Evolutionary conservation across 2,797 vertebrate genomes (phyloP).

Genomic region (Sarcophilus harrisii): DNA sequence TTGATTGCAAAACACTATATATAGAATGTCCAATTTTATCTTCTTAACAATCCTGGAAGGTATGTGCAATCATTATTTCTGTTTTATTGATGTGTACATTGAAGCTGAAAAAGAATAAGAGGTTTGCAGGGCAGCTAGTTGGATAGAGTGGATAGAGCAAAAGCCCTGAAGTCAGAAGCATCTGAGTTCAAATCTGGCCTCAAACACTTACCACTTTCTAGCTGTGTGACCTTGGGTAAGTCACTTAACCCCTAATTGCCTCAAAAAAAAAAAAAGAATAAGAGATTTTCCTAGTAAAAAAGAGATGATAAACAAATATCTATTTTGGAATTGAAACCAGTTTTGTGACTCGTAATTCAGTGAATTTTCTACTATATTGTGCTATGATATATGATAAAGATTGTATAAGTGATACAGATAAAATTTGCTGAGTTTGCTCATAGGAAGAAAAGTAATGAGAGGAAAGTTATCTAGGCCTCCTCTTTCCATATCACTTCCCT

Average conservation of each 20-base stretch:
- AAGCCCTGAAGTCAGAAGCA: too few species aligned
- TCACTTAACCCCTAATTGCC: too few species aligned
- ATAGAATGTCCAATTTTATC: background rate
- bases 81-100: background rate
- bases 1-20: background rate
- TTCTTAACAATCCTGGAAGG: background rate
- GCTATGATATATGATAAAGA: background rate
- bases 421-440: background rate
- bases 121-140: too few species aligned
- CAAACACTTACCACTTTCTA: too few species aligned
- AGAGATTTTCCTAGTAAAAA: background rate
- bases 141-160: too few species aligned
- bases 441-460: background rate
- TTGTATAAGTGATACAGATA: background rate
- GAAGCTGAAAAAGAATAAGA: background rate
- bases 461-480: background rate
- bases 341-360: background rate
- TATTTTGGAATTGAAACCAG: background rate
- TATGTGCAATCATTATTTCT: background rate
- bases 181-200: too few species aligned
- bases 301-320: background rate
- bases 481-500: background rate
- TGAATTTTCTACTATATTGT: background rate
- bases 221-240: too few species aligned
- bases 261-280: too few species aligned